Percentiles rank a stretch among this genome's conserved stretches.
These are phyloP conservation scores for Hemibagrus wyckioides DNA, from an alignment of 2,113 vertebrate species.

Conservation along the genomic window DNA sequence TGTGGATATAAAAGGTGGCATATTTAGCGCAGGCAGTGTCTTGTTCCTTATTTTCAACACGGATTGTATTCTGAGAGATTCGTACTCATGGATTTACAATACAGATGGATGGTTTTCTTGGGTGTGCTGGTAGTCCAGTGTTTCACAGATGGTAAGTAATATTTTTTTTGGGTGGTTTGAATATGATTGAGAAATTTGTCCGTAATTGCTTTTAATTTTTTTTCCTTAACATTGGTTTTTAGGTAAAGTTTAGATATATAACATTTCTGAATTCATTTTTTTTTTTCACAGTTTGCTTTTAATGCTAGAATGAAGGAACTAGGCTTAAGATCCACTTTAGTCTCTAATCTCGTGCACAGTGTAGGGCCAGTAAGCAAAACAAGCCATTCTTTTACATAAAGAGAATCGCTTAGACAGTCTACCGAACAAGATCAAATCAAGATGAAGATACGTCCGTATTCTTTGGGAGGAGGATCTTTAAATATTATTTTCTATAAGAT, in stretches of 20 bases:
- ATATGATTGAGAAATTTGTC: no score
- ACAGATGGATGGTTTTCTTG: constrained; percentile 45
- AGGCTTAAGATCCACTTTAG: no score
- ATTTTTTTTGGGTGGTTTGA: background rate
- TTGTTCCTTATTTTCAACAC: background rate
- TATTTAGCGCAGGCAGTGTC: background rate
- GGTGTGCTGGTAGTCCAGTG: constrained; percentile 42
- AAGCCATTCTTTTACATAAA: background rate
- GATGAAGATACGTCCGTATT: background rate
- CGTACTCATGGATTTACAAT: constrained; percentile 40
- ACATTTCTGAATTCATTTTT: no score
- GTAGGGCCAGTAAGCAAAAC: no score
- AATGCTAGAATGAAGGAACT: no score
- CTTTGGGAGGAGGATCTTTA: background rate
- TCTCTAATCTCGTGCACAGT: no score
- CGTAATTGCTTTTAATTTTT: background rate
- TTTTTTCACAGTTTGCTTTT: no score
- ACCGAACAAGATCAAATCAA: background rate
- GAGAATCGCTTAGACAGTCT: background rate
- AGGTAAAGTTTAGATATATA: no score
- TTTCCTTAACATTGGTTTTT: no score
- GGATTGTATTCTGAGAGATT: background rate
- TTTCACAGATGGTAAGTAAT: constrained; percentile 56
- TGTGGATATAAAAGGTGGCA: constrained; percentile 21
- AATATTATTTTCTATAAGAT: background rate